phyloP scores from a whole-genome alignment of 2,113 vertebrate genomes.

The Onychostruthus taczanowskii region DNA sequence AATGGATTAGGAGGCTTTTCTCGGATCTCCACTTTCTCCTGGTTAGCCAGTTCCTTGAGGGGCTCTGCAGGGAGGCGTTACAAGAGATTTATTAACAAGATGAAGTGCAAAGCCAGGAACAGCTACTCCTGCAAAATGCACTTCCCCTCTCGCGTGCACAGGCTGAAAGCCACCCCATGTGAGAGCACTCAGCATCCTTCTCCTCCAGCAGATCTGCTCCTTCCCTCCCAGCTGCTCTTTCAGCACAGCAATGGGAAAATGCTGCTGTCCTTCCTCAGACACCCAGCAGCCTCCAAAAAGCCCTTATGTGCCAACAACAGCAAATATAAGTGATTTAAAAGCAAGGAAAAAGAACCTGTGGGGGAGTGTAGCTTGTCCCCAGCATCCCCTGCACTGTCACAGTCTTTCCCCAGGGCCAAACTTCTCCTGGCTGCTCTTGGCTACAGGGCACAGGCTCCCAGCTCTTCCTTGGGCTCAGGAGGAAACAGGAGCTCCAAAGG shows the following conservation, averaged over 20 bases:
- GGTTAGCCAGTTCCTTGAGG: not conserved
- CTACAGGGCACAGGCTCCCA: not conserved
- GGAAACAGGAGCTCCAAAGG: not conserved
- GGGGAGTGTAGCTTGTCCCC: not conserved
- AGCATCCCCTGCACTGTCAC: not conserved
- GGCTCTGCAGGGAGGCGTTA: slow-evolving; percentile 13
- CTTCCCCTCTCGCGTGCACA: not conserved
- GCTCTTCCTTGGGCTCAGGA: not conserved
- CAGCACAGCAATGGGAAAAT: not conserved
- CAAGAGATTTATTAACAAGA: slow-evolving; percentile 35
- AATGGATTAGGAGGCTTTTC: slow-evolving; percentile 28
- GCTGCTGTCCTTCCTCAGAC: not conserved
- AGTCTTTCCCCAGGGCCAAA: not conserved
- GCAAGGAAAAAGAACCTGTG: not conserved
- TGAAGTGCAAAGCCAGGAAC: not conserved
- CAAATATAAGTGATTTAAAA: not conserved
- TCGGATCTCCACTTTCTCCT: slow-evolving; percentile 8
- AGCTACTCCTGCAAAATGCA: not conserved
- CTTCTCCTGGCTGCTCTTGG: not conserved
- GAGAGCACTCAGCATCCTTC: not conserved
- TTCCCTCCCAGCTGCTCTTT: not conserved
- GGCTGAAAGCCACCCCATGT: not conserved
- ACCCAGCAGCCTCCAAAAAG: not conserved
- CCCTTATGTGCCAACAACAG: not conserved
- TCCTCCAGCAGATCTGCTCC: not conserved